Evolutionary conservation across 2,888 invertebrate species (phyloP), one percentile per base, ranked within the genome.

Genomic region (Hesperia comma): DNA sequence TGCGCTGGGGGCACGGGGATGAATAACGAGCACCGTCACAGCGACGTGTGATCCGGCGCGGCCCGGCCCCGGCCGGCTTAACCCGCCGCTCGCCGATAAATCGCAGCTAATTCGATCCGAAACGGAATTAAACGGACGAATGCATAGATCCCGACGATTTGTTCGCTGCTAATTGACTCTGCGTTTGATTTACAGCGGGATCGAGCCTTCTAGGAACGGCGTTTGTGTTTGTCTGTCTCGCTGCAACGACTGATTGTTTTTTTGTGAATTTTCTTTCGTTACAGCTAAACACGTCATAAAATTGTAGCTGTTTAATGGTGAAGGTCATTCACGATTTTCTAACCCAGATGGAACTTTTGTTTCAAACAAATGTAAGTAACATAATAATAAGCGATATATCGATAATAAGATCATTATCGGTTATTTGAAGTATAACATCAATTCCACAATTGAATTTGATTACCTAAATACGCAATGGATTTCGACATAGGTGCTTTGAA

Each of bases 81-180:
- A 83, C 88, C 87, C 86, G 86, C 82, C 83, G 84, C 82, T 80
- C 83, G 81, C 80, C 88, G 86, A 91, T 92, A 91, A 92, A 92
- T 91, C 90, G 91, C 87, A 83, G 82, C 88, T 92, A 92, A 92
- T 90, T 88, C 88, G 84, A 88, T 87, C 91, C 82, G 87, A 87
- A 90, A 88, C 87, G 85, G 91, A 91, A 90, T 91, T 90, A 89
- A 90, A 86, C 87, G 90, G 90, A 88, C 91, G 87, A 90, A 89
- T 90, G 87, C 84, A 88, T 88, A 91, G 89, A 92, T 86, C 92
- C 90, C 83, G 79, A 86, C 90, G 83, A 92, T 92, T 92, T 91
- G 92, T 92, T 87, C 81, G 79, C 80, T 86, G 85, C 81, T 86
- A 84, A 87, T 87, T 85, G 84, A 84, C 79, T 82, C 77, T 70